phyloP scores from a whole-genome alignment of 2,888 invertebrate species.

The Bombylius discolor region DNA sequence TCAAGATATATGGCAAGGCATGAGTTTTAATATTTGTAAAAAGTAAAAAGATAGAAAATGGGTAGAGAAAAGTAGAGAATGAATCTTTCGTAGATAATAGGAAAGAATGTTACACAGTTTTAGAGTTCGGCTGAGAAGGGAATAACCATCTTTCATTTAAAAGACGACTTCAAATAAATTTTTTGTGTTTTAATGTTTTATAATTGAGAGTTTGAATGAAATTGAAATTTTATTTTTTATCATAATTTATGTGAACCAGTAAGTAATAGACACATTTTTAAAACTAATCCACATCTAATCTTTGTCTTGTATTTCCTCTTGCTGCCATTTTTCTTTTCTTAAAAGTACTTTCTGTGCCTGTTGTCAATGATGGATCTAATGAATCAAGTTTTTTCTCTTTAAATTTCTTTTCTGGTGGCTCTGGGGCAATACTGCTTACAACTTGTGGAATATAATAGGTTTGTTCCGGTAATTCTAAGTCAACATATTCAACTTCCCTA shows the following conservation, averaged over 20 bases:
- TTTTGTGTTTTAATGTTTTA: too few species aligned
- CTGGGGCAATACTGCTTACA: slow-evolving; percentile 19
- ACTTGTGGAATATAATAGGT: slow-evolving; percentile 24
- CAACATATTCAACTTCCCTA: slow-evolving; percentile 43
- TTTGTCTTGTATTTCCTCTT: slow-evolving; percentile 29
- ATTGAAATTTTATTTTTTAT: background rate
- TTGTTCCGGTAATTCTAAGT: slow-evolving; percentile 56
- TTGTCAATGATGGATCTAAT: slow-evolving; percentile 14
- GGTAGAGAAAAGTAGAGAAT: too few species aligned
- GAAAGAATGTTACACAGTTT: too few species aligned
- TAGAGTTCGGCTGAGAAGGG: too few species aligned
- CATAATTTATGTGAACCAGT: background rate
- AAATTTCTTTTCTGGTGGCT: slow-evolving; percentile 32
- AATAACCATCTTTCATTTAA: too few species aligned
- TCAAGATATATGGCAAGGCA: too few species aligned
- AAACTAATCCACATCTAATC: slow-evolving; percentile 22
- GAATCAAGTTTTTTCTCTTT: slow-evolving; percentile 31
- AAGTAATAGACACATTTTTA: too few species aligned
- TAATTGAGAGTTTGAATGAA: too few species aligned
- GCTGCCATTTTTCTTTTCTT: slow-evolving; percentile 33
- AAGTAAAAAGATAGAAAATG: too few species aligned
- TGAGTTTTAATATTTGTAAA: too few species aligned
- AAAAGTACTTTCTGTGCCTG: slow-evolving; percentile 23
- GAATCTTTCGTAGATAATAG: too few species aligned
- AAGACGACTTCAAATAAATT: too few species aligned